Percentiles rank a stretch among this genome's conserved stretches.
Evolutionary conservation across 2,888 invertebrate genomes (phyloP).

Genomic region (Thecophora atra): DNA sequence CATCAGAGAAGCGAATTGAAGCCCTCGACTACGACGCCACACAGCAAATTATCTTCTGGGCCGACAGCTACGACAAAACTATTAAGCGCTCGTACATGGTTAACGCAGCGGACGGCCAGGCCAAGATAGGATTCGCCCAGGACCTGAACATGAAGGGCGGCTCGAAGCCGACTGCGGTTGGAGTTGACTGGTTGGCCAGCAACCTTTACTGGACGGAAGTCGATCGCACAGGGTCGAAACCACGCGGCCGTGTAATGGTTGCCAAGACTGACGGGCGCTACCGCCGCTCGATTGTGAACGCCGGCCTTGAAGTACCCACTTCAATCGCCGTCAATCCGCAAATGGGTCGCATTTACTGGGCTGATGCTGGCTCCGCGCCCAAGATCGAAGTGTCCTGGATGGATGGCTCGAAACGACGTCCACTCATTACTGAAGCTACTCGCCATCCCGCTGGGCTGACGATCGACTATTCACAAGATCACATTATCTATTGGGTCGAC

Average conservation of each 20-base stretch:
- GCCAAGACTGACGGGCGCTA: slow-evolving; percentile 91
- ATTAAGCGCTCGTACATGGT: slow-evolving; percentile 93
- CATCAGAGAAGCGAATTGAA: slow-evolving; percentile 87
- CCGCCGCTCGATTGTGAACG: slow-evolving; percentile 79
- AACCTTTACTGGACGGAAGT: slow-evolving; percentile 95
- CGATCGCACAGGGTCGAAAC: slow-evolving; percentile 78
- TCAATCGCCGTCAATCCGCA: slow-evolving; percentile 89
- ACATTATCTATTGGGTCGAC: slow-evolving; percentile 95
- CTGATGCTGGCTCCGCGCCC: slow-evolving; percentile 88
- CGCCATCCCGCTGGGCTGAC: slow-evolving; percentile 89
- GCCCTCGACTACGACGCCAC: slow-evolving; percentile 90
- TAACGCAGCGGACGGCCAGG: slow-evolving; percentile 78
- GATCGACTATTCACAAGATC: slow-evolving; percentile 89
- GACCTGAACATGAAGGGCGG: slow-evolving; percentile 86
- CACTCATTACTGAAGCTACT: slow-evolving; percentile 82
- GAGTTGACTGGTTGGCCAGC: slow-evolving; percentile 93
- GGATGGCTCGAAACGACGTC: slow-evolving; percentile 90
- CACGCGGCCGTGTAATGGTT: slow-evolving; percentile 84
- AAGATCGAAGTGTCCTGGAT: slow-evolving; percentile 97
- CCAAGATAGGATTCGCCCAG: slow-evolving; percentile 85
- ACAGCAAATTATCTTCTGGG: slow-evolving; percentile 92
- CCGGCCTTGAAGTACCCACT: slow-evolving; percentile 85
- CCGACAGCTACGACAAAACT: slow-evolving; percentile 88
- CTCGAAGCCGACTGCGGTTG: slow-evolving; percentile 86
- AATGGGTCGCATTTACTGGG: slow-evolving; percentile 89